Evolutionary conservation across 2,888 invertebrate genomes (phyloP), one percentile per base, ranked within the genome.

Genomic region (Apodemia mormo): DNA sequence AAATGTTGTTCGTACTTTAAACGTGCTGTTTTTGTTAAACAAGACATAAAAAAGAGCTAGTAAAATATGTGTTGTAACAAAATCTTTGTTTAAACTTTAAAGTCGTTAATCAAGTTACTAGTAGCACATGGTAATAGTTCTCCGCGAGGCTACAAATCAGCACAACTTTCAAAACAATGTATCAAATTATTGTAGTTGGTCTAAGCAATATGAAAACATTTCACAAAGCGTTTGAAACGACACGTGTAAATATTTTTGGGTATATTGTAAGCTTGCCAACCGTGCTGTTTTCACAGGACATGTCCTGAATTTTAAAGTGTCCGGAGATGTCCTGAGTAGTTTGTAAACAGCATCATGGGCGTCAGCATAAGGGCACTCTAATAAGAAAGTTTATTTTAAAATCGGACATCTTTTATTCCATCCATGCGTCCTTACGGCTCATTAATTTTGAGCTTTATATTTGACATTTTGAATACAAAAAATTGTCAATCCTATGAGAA

Each of bases 101-200:
- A 64, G 64, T 64, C 64, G 37, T 64, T 64, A 64, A n/a, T 33
- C 33, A 14, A n/a, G 54, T 22, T n/a, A 37, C 37, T 33, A 64
- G 33, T 64, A 33, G 33, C 37, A 64, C 8, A 54, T 54, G 54
- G 54, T 54, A 54, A 54, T 54, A 54, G 33, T 37, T 64, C 33
- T 64, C 64, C 33, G 33, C 61, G 61, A 33, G 64, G 37, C 64
- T 37, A 37, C 64, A 64, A 64, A 64, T 64, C 64, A 64, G 64
- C 64, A 33, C 12, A 64, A 64, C n/a, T 64, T 33, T 33, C 64
- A 64, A 37, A 64, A 64, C 64, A 64, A 37, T 37, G 37, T 61
- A 61, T 61, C 33, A 33, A 61, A 61, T 61, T 61, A 30, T 37
- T 8, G 37, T 33, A 37, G 5, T 6, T 14, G 33, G 12, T 37